Base-by-base conservation (phyloP, 2,888 invertebrate species). In the Thera obeliscata region DNA sequence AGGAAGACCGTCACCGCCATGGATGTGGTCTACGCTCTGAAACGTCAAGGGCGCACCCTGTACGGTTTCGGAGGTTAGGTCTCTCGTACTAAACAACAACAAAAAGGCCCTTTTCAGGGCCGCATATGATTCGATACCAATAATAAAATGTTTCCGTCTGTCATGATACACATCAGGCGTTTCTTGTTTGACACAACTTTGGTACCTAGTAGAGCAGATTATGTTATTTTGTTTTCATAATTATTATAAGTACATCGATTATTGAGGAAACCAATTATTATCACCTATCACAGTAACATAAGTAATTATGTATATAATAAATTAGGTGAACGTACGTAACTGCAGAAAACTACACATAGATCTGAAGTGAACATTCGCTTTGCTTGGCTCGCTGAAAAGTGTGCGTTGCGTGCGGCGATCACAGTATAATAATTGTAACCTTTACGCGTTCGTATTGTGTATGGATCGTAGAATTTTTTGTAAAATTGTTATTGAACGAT, bases 11-110 rank as follows among this genome's bases (percentile, higher is more conserved):
- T 97, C 55, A 97, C 97, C 0, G 97, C 97, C 22, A 97, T 97
- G 97, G 97, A 97, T 77, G 96, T 98, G 11, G 97, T 97, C 59
- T 98, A 97, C 81, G 97, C 97, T n/a, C 87, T 97, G 80, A 97
- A 97, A 84, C 93, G 97, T 59, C 97, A 97, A 89, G 97, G 97
- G 12, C 49, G 49, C 49, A 49, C 49, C 49, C 49, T 49, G 5
- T 49, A 49, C 49, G 49, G 49, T 49, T 49, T 49, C 49, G 49
- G 49, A 49, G 49, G 49, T 49, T 49, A 49, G 12, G 0, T 5
- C 12, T 48, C 48, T n/a, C 2, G 11, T n/a, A 4, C 11, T 1
- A 4, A 48, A n/a, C 46, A 46, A 7, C 46, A 49, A 12, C 2
- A 49, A 12, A 49, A 49, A 49, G 49, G 49, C 49, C 49, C 49